These are phyloP conservation scores for Cataglyphis livida DNA, from an alignment of 2,888 invertebrate genomes.

Conservation along the genomic window DNA sequence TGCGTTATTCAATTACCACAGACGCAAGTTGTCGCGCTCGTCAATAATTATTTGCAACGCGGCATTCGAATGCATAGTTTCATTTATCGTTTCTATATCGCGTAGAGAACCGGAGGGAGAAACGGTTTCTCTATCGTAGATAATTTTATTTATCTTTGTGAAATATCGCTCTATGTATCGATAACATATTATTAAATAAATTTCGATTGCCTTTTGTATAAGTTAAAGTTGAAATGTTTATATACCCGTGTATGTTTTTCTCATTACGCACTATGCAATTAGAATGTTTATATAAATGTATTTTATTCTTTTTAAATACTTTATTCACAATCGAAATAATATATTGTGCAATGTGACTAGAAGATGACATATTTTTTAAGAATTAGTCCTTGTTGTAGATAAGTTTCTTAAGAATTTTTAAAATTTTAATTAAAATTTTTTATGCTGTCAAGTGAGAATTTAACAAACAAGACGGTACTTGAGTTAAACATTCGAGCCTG, in stretches of 20 bases:
- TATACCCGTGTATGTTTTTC: background rate
- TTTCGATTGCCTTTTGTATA: slow-evolving; percentile 28
- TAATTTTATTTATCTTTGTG: slow-evolving; percentile 30
- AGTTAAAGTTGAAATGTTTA: slow-evolving; percentile 22
- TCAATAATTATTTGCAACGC: slow-evolving; percentile 31
- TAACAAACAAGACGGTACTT: slow-evolving; percentile 58
- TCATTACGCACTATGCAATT: background rate
- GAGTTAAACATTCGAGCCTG: slow-evolving; percentile 60
- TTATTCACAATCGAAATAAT: background rate
- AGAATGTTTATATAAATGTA: background rate
- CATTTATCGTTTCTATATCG: slow-evolving; percentile 15
- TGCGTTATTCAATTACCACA: slow-evolving; percentile 29
- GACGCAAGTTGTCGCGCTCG: slow-evolving; percentile 22
- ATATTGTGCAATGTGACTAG: background rate
- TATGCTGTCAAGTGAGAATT: slow-evolving; percentile 53
- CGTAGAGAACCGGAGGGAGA: slow-evolving; percentile 14
- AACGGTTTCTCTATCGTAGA: slow-evolving; percentile 11
- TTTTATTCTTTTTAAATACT: background rate
- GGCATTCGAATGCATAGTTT: background rate
- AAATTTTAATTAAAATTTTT: background rate
- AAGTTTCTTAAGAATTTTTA: slow-evolving; percentile 51
- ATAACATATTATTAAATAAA: slow-evolving; percentile 44
- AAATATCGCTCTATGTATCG: slow-evolving; percentile 8
- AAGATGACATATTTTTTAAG: background rate
- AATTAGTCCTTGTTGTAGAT: slow-evolving; percentile 13